Base-by-base conservation (phyloP, 2,888 invertebrate species). In the Drosophila infuscata region DNA sequence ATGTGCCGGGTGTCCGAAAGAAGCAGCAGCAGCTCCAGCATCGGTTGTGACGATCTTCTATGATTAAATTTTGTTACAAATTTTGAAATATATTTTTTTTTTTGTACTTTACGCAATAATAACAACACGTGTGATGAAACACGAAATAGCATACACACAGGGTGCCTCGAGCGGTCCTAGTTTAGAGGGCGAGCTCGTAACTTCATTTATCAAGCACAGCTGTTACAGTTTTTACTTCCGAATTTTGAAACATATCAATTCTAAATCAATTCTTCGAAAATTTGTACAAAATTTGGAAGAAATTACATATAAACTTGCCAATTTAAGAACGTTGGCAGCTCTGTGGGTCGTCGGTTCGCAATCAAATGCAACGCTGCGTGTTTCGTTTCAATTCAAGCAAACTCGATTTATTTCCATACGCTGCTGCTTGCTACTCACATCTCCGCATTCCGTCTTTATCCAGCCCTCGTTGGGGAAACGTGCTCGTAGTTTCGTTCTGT, bases 101-200 rank as follows among this genome's bases (percentile, higher is more conserved):
- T 76, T 59, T 74, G 59, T 70, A 70, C 66, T 87, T 87, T 89
- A 88, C 89, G 87, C 87, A 88, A 88, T 80, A 89, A 79, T 85
- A 88, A 80, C 74, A 86, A 85, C 78, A 82, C 87, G 87, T 87
- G 86, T 83, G 79, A 74, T 82, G 80, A 74, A 79, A 71, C 81
- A 81, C 64, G 64, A 69, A 75, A 49, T 33, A 46, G 58, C 54
- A 56, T 30, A 46, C 53, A 57, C 54, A 80, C 81, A 80, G 78
- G 81, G 70, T 73, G 83, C 9, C 52, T 54, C 60, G 32, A 17
- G 63, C 17, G 33, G 38, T 32, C 33, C 35, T 41, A 46, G 57
- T 43, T 57, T 17, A 77, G 66, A 60, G 70, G 54, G 57, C 61
- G 36, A 60, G 60, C 35, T 3, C 15, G 8, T 41, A 67, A 67